Evolutionary conservation across 2,113 vertebrate species (phyloP), one percentile per base, ranked within the genome.

Genomic region (Stigmatopora argus): DNA sequence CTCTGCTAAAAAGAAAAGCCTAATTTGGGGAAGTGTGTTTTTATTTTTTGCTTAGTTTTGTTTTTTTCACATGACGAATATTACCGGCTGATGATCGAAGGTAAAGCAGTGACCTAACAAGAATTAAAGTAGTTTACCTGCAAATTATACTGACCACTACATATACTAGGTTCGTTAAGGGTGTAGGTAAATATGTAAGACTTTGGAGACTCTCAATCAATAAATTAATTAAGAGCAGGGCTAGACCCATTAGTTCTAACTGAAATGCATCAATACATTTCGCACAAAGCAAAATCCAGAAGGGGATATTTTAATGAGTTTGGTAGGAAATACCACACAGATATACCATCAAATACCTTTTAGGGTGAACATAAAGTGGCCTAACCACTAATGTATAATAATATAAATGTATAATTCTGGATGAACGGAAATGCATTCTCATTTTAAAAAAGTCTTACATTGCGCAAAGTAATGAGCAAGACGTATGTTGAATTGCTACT

Each of bases 201-300:
- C 51, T 53, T 53, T 19, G 51, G 19, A 53, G 51, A 18, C 49
- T 53, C 19, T 21, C 21, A 53, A 53, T 53, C 51, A 53, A 53
- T 53, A 53, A 53, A 53, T 53, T 23, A 21, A 53, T 53, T 19
- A 53, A 53, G 51, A 53, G 51, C 51, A 53, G 11, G 51, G 51
- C 51, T 53, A 23, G 19, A 23, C 19, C 51, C 51, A 53, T 53
- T 53, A 53, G 51, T 53, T 53, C 51, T 19, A 9, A 19, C 51
- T 23, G 19, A 53, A 53, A 53, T 19, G 10, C 5, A 19, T 19
- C 51, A 51, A 51, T 51, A 19, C 48, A 51, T 51, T 51, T 51
- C n/a, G 48, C 19, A 53, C 10, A 53, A 21, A 53, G 19, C 51
- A 21, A 53, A 19, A 19, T 52, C 51, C 3, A 12, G 21, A 19